A percentile compares a stretch with the other conserved stretches of the same genome.
phyloP scores from a whole-genome alignment of 2,888 invertebrate species.

The Mantis religiosa region DNA sequence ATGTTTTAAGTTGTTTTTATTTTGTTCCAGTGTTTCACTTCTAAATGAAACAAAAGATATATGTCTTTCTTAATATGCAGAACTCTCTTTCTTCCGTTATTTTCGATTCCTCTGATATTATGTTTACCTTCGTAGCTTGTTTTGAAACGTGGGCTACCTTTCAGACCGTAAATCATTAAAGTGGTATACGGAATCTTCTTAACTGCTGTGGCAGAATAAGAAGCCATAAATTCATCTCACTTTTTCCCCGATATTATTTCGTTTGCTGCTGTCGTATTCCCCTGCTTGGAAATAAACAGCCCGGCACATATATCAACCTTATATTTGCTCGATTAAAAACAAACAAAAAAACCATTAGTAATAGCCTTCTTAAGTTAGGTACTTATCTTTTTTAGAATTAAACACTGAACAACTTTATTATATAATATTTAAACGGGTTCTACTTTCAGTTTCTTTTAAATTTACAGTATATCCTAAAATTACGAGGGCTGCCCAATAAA shows the following conservation, averaged over 20 bases:
- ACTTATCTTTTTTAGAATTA: too few species aligned
- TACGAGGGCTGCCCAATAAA: too few species aligned
- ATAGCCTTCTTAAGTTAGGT: too few species aligned
- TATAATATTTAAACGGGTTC: too few species aligned
- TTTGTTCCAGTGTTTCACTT: background rate
- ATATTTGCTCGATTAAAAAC: too few species aligned
- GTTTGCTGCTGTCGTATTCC: background rate
- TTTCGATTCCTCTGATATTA: background rate
- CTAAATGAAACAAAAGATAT: too few species aligned
- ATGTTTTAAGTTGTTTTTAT: background rate
- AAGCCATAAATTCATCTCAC: background rate
- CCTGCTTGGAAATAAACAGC: background rate
- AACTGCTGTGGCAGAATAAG: background rate
- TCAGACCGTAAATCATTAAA: background rate
- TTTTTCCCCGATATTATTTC: background rate
- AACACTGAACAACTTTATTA: too few species aligned
- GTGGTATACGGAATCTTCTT: background rate
- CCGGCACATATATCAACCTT: too few species aligned
- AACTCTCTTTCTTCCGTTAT: background rate
- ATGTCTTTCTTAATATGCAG: background rate
- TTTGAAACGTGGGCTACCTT: background rate
- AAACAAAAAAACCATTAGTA: too few species aligned
- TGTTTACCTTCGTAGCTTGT: background rate
- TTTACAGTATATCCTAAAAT: too few species aligned
- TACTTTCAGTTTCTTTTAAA: too few species aligned